phyloP scores from a whole-genome alignment of 2,797 vertebrate species.

The Peromyscus aztecus region DNA sequence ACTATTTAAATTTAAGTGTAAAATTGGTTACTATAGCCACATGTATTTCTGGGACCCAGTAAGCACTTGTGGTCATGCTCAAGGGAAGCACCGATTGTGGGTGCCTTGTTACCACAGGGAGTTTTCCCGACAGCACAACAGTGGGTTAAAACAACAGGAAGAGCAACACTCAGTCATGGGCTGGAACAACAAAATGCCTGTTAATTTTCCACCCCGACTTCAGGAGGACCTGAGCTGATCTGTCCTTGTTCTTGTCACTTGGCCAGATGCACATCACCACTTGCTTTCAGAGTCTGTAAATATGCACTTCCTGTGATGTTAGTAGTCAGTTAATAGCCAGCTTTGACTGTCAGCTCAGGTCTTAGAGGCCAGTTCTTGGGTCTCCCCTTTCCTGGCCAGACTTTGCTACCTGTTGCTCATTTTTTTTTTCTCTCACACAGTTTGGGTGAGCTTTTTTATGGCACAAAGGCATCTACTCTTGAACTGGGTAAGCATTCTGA shows the following conservation, averaged over 20 bases:
- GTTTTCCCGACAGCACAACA: rapidly evolving
- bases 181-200: neutral
- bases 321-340: neutral
- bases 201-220: neutral
- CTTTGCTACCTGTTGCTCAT: neutral
- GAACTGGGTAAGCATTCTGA: neutral
- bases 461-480: neutral
- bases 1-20: conserved; percentile 32
- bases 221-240: neutral
- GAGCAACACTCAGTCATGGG: neutral
- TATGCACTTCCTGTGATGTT: rapidly evolving
- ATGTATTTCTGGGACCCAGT: neutral
- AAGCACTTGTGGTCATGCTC: rapidly evolving
- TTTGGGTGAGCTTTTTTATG: neutral
- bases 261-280: neutral
- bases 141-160: neutral
- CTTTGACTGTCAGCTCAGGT: neutral
- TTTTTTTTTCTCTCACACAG: neutral
- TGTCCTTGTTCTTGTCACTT: neutral
- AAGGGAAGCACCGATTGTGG: neutral
- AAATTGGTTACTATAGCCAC: conserved; percentile 2
- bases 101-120: neutral
- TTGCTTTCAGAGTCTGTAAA: neutral
- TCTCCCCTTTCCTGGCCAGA: neutral
- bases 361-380: neutral